Evolutionary conservation across 2,797 vertebrate species (phyloP), one percentile per base, ranked within the genome.

Genomic region (Clamator glandarius): DNA sequence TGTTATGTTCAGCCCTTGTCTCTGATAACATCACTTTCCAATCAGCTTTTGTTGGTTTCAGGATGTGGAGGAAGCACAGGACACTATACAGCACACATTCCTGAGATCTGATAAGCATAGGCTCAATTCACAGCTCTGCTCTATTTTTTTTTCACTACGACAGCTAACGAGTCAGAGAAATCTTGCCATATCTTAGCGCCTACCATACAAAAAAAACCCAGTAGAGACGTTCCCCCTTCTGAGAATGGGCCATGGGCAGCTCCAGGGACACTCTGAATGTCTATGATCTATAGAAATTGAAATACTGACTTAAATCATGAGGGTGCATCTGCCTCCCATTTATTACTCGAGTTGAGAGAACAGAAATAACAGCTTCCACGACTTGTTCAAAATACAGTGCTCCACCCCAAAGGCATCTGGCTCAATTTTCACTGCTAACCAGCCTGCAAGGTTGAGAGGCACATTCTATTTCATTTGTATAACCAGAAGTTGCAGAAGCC

Each of bases 181-280:
- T 57, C 26, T 35, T 69, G 31, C 4, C 2, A 0, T 76, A 24
- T n/a, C 17, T 69, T 57, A 36, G 9, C 28, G 76, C 5, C 4
- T 11, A 19, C 9, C 7, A 9, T 31, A 7, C 28, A 48, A 54
- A 80, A 90, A 77, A 90, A 77, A 2, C 0, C n/a, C n/a, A 33
- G 12, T 25, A 63, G 13, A 39, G 8, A 2, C 4, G 2, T 48
- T 54, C 9, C 1, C 10, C 3, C 8, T 5, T n/a, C 23, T 42
- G 62, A 31, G 51, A 79, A 41, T 1, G 3, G 24, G 12, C 6
- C 15, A 31, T 33, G 31, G 31, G 5, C 18, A 86, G 29, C 14
- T 59, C 36, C 36, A 82, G 28, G 20, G 39, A 31, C 7, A 18
- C 8, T 33, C 8, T 68, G 23, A 36, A 17, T 33, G 3, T 26